Evolutionary conservation across 2,888 invertebrate species (phyloP).

Genomic region (Leuctra nigra): DNA sequence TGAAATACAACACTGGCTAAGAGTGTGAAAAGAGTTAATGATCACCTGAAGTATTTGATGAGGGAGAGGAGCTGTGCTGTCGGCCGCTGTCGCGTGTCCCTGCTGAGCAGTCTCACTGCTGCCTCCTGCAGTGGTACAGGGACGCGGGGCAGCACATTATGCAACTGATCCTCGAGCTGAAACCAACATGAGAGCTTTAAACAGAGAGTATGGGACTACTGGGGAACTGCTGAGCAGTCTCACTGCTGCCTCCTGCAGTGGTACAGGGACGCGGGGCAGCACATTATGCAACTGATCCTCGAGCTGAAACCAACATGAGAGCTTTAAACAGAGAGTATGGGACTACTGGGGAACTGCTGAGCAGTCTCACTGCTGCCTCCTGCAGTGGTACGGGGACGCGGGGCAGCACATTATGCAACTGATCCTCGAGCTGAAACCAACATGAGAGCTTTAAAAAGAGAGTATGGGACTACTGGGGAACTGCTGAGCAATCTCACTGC

Average conservation of each 20-base stretch:
- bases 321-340: no score
- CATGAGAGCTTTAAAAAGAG: no score
- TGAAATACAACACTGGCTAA: no score
- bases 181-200: no score
- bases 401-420: conserved; percentile 69
- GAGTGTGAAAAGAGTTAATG: no score
- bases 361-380: conserved; percentile 77
- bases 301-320: conserved; percentile 57
- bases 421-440: conserved; percentile 67
- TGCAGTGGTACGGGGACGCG: conserved; percentile 77
- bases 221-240: conserved; percentile 75
- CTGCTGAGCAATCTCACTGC: conserved; percentile 73
- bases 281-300: conserved; percentile 74
- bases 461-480: no score
- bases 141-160: conserved; percentile 67
- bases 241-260: conserved; percentile 81
- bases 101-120: conserved; percentile 69
- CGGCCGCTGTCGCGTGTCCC: conserved; percentile 80
- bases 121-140: conserved; percentile 85
- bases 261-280: conserved; percentile 70
- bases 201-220: no score
- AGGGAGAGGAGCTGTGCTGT: conserved; percentile 85
- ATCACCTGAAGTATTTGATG: conserved; percentile 85
- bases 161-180: conserved; percentile 78
- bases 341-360: no score